These are phyloP conservation scores for Tachuris rubrigastra DNA, from an alignment of 2,113 vertebrate species.

Conservation along the genomic window DNA sequence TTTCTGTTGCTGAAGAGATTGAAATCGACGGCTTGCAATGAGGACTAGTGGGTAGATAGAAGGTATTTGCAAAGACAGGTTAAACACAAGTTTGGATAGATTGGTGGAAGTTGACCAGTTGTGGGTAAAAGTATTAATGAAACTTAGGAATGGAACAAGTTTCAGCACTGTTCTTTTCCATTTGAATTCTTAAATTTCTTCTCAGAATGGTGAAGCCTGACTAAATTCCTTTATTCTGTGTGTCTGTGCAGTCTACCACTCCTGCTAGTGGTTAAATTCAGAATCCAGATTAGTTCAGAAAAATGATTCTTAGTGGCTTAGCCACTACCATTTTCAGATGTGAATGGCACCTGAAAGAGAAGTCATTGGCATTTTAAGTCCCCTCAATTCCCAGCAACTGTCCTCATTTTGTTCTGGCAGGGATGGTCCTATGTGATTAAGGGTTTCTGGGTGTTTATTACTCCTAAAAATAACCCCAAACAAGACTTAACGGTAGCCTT, in stretches of 20 bases:
- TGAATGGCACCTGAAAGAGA: neutral
- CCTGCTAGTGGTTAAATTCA: neutral
- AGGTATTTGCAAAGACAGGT: neutral
- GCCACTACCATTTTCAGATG: neutral
- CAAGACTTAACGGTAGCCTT: neutral
- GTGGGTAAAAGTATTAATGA: neutral
- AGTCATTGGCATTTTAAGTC: neutral
- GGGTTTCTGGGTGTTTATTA: neutral
- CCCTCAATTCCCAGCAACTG: neutral
- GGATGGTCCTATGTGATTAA: neutral
- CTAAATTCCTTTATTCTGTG: neutral
- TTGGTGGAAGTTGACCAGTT: neutral
- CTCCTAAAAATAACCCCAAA: neutral
- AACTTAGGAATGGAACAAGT: neutral
- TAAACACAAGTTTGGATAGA: neutral
- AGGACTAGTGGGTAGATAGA: neutral
- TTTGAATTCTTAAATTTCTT: neutral
- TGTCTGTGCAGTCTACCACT: neutral
- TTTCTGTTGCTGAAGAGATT: neutral
- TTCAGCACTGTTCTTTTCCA: neutral
- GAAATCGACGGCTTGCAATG: neutral
- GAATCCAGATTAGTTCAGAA: neutral
- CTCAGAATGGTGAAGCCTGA: neutral
- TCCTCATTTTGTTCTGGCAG: neutral
- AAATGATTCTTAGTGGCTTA: neutral